phyloP scores from a whole-genome alignment of 2,113 vertebrate species.

The Tachuris rubrigastra region DNA sequence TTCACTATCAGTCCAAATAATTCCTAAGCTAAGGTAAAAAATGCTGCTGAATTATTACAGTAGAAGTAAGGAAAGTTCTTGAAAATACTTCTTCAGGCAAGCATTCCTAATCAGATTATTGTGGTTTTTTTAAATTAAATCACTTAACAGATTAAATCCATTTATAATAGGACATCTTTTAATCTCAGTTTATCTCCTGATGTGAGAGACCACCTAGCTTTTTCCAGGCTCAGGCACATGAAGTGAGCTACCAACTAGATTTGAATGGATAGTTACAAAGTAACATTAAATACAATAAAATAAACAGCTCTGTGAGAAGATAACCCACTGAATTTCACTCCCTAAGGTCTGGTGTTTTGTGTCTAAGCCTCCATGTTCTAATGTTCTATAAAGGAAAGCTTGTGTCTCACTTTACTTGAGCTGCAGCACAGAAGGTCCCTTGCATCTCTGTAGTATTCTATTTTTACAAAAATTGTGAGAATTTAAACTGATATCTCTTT shows the following conservation, averaged over 20 bases:
- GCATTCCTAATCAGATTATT: not conserved
- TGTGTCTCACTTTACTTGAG: not conserved
- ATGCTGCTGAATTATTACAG: not conserved
- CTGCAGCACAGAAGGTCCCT: not conserved
- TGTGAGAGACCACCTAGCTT: not conserved
- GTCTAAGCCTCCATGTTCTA: not conserved
- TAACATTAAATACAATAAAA: not conserved
- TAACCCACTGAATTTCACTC: not conserved
- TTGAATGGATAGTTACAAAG: not conserved
- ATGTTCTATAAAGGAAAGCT: not conserved
- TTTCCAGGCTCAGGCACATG: not conserved
- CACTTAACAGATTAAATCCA: not conserved
- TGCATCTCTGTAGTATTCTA: not conserved
- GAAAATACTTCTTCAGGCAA: not conserved
- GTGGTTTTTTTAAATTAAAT: not conserved
- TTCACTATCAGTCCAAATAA: conserved; percentile 58
- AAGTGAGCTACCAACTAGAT: not conserved
- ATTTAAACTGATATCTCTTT: not conserved
- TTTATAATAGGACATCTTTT: not conserved
- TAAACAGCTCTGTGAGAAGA: not conserved
- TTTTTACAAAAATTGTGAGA: not conserved
- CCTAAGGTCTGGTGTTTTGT: not conserved
- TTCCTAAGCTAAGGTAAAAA: conserved; percentile 21
- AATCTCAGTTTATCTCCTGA: not conserved
- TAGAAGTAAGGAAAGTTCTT: conserved; percentile 28